A percentile compares a stretch with the other conserved stretches of the same genome.
Conservation (phyloP, 2,797 vertebrate genomes). For the Sternotherus odoratus region DNA sequence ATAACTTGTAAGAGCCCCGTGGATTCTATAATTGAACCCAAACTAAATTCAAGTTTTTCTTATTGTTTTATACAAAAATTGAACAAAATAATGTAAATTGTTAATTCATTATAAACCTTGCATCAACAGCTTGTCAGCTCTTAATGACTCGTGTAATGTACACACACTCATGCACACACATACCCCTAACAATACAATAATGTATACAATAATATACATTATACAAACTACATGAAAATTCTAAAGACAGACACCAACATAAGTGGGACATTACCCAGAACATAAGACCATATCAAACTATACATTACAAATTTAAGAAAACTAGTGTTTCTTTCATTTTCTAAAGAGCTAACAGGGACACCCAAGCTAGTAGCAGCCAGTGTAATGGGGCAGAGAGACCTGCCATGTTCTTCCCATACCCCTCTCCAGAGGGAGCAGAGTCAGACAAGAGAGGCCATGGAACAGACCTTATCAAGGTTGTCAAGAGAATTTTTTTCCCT, state of each 20-base stretch:
- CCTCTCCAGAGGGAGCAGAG: not conserved
- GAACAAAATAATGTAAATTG: not conserved
- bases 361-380: not conserved
- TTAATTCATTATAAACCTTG: no score
- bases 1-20: not conserved
- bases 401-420: not conserved
- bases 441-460: not conserved
- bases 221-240: not conserved
- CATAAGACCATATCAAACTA: not conserved
- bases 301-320: not conserved
- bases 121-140: not conserved
- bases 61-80: not conserved
- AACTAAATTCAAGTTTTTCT: not conserved
- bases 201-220: no score
- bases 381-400: not conserved
- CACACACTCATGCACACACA: no score
- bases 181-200: no score
- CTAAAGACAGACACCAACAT: not conserved
- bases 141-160: not conserved
- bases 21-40: not conserved
- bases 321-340: not conserved
- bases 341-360: not conserved
- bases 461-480: not conserved
- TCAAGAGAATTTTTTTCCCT: not conserved
- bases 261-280: not conserved